Percentiles rank a stretch among this genome's conserved stretches.
phyloP scores from a whole-genome alignment of 2,113 vertebrate species.

The Sylvilagus bachmani region DNA sequence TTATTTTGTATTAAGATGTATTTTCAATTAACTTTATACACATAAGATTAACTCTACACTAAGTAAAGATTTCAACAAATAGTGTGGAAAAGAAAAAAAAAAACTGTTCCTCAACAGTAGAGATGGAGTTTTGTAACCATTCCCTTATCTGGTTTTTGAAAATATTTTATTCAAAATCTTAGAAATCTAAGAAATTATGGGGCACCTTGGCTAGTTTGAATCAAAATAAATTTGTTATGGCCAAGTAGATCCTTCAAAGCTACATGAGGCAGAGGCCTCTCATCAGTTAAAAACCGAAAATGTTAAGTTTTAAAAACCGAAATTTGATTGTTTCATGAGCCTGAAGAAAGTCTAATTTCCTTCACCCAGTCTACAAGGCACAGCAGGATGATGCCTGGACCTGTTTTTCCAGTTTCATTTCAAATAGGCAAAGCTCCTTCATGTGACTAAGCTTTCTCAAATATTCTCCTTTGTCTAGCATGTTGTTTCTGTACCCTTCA shows the following conservation, averaged over 20 bases:
- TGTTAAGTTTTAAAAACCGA: constrained; percentile 65
- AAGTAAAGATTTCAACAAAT: too few relatives aligned
- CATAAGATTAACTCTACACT: too few relatives aligned
- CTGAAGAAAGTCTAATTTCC: constrained; percentile 3
- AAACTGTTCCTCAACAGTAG: too few relatives aligned
- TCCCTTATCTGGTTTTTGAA: constrained; percentile 60
- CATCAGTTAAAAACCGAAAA: too few relatives aligned
- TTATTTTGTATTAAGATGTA: too few relatives aligned
- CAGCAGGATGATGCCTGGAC: neutral
- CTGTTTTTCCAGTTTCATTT: neutral
- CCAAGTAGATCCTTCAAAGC: constrained; percentile 72
- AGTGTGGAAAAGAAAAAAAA: too few relatives aligned
- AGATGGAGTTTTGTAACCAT: constrained; percentile 69
- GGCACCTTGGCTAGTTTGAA: constrained; percentile 59
- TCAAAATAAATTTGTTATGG: constrained; percentile 65
- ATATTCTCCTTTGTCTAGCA: neutral
- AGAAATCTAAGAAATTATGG: constrained; percentile 64
- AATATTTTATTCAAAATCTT: constrained; percentile 68
- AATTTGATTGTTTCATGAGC: constrained; percentile 32
- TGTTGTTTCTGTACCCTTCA: neutral
- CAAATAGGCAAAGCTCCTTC: neutral
- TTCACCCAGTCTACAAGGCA: neutral
- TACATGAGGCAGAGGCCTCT: constrained; percentile 14
- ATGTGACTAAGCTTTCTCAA: neutral
- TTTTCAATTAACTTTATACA: too few relatives aligned